Base-by-base conservation (phyloP, 2,888 invertebrate genomes). In the Conomelus anceps region DNA sequence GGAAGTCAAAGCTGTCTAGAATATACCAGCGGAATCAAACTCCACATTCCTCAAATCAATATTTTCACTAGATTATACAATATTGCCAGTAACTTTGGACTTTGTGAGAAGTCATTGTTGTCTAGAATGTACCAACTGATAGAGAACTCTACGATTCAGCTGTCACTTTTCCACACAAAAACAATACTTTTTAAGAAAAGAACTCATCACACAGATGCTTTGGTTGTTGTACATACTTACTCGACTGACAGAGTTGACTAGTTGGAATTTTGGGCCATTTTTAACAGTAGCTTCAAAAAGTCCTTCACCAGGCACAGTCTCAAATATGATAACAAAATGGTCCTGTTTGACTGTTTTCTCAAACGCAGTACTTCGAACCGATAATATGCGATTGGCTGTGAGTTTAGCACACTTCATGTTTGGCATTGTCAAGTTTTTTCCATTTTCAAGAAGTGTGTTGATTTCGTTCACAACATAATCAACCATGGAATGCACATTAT, bases 201-300 rank as follows among this genome's bases (percentile, higher is more conserved):
- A 93, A 91, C 94, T 94, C 22, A 93, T 92, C 88, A 95, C 93
- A 92, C 95, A 95, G 20, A 92, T 92, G 90, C 95, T 94, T 92
- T 95, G 94, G 3, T 93, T 92, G 41, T 91, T 92, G 91, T 95
- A 95, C 29, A 92, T 92, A 91, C 95, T 95, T n/a, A 95, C 92
- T 34, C 95, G 94, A 92, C 96, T 96, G 13, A 96, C 94, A 84
- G 94, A 94, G 20, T 96, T 96, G 13, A 95, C 93, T 7, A 96
- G 91, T 90, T 93, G 92, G 89, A 95, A 94, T 23, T 34, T 89
- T 26, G 88, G 41, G 22, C 90, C 84, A 22, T 89, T 90, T 23
- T 88, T 87, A 0, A 97, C 94, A 0, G 96, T 96, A 0, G 96
- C 95, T 93, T 97, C 97, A 92, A 96, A 97, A 63, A 95, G 93